Base-by-base conservation (phyloP, 2,888 invertebrate species). In the Pyrocoelia pectoralis region DNA sequence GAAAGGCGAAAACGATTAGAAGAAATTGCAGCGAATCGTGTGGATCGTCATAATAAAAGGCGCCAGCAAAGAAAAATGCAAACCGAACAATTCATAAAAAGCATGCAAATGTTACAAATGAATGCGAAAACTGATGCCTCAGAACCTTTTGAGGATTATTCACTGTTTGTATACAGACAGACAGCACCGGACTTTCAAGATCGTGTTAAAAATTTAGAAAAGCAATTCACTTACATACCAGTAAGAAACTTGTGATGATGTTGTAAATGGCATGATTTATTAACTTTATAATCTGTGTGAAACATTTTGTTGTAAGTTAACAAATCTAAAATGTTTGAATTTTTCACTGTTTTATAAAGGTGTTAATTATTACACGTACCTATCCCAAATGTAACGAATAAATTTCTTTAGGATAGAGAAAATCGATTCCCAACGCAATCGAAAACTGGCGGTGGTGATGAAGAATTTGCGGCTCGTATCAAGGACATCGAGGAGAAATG, bases 151-250 rank as follows among this genome's bases (percentile, higher is more conserved):
- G 91, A 93, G 82, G 91, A 94, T 82, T 93, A 93, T 82, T 92
- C 93, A 18, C 86, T 94, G 75, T 93, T 91, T 82, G 86, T 94
- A 76, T 95, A 94, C 82, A 87, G 94, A 54, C 93, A 93, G 80
- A 91, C 89, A 60, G 94, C 94, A 12, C 91, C 92, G 5, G 87
- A 91, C 77, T 94, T 94, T 82, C 89, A 89, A 81, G 93, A 93
- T 79, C 87, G 94, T 66, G 93, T 94, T 66, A 91, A 90, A 86
- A 88, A 90, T 73, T 84, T 94, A 78, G 94, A 90, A 80, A 85
- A 86, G 81, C 89, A 90, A 81, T 85, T 91, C 72, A 84, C 89
- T 70, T 88, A 88, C 80, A 74, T 81, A 49, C 89, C 89, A 77
- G 90, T 90, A 90, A 90, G 89, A 77, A 69, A 63, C 69, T 58